Evolutionary conservation across 2,113 vertebrate genomes (phyloP).

Genomic region (Xiphophorus maculatus): DNA sequence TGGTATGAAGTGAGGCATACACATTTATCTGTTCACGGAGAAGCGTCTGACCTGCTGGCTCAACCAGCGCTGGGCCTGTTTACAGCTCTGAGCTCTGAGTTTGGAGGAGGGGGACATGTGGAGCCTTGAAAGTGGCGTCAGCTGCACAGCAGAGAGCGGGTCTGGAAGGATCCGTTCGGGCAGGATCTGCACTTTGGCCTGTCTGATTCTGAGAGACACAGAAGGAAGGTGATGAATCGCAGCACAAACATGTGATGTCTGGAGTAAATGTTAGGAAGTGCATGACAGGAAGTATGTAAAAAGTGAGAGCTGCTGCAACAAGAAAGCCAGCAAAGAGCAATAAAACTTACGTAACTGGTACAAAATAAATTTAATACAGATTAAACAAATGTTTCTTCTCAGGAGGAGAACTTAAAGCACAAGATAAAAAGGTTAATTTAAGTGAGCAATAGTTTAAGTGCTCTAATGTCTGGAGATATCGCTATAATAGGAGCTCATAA

Average conservation of each 20-base stretch:
- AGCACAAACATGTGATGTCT: slow-evolving; percentile 32
- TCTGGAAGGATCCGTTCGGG: slow-evolving; percentile 91
- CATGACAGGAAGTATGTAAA: slow-evolving; percentile 5
- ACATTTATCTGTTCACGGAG: no score
- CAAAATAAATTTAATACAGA: background rate
- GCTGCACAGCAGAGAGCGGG: slow-evolving; percentile 88
- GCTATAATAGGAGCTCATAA: slow-evolving; percentile 29
- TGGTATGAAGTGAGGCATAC: background rate
- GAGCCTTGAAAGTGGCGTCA: slow-evolving; percentile 83
- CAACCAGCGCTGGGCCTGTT: slow-evolving; percentile 83
- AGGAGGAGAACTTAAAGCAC: background rate
- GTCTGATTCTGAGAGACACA: slow-evolving; percentile 84
- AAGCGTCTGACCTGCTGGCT: slow-evolving; percentile 85
- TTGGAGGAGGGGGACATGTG: slow-evolving; percentile 81
- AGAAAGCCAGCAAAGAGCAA: background rate
- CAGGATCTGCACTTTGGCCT: slow-evolving; percentile 96
- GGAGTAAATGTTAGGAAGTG: background rate
- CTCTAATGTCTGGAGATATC: background rate
- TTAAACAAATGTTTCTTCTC: background rate
- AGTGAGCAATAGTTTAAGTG: slow-evolving; percentile 1
- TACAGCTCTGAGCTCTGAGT: slow-evolving; percentile 78
- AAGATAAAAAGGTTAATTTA: background rate
- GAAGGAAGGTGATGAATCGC: slow-evolving; percentile 18
- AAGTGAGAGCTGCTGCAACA: background rate
- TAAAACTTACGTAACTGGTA: background rate